These are phyloP conservation scores for Chionoecetes opilio DNA, from an alignment of 1,140 invertebrate genomes.

Conservation along the genomic window DNA sequence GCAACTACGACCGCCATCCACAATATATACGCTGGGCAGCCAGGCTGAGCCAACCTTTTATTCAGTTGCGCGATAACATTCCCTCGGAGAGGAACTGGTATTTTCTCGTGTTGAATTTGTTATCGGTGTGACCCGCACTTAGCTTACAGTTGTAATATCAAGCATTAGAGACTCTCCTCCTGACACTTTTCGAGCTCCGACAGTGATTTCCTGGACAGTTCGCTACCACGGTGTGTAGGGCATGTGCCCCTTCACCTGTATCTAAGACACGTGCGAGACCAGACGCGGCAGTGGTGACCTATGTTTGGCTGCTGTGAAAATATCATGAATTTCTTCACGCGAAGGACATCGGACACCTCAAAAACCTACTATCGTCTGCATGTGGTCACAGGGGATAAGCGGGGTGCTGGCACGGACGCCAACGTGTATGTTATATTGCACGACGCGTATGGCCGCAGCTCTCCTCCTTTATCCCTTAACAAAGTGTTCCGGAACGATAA, in stretches of 20 bases:
- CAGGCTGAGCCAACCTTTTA: too few relatives aligned
- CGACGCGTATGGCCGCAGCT: conserved; percentile 81
- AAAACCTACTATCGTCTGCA: conserved; percentile 79
- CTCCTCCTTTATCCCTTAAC: conserved; percentile 81
- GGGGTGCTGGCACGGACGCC: conserved; percentile 83
- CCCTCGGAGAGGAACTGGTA: too few relatives aligned
- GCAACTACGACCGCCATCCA: too few relatives aligned
- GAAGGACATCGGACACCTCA: too few relatives aligned
- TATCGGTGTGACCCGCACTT: too few relatives aligned
- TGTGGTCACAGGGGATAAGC: conserved; percentile 83
- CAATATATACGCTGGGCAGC: too few relatives aligned
- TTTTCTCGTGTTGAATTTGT: too few relatives aligned
- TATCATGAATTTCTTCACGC: neutral
- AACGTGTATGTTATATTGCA: conserved; percentile 82
- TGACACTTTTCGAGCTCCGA: too few relatives aligned
- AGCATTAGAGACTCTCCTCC: too few relatives aligned
- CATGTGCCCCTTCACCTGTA: too few relatives aligned
- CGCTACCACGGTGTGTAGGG: neutral
- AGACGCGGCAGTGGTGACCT: neutral
- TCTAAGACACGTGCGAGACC: neutral
- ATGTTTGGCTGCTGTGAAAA: neutral
- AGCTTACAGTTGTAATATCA: too few relatives aligned
- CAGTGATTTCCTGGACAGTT: neutral
- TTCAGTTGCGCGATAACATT: too few relatives aligned
- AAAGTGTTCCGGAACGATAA: conserved; percentile 83